Percentiles rank a stretch among this genome's conserved stretches.
Evolutionary conservation across 2,888 invertebrate genomes (phyloP).

Genomic region (Ectemnius lituratus): DNA sequence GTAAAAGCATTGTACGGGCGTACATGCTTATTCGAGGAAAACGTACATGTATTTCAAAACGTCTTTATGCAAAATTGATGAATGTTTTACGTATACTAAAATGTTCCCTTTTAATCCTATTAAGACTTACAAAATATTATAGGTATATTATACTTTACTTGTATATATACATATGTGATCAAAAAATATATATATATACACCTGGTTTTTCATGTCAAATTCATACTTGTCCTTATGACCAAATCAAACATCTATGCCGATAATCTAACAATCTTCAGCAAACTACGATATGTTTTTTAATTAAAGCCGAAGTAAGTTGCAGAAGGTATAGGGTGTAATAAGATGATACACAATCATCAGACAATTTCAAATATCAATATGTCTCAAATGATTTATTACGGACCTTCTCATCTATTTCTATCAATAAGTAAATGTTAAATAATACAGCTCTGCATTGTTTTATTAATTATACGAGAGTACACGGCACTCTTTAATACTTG

Average conservation of each 20-base stretch:
- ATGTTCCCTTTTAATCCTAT: slow-evolving; percentile 71
- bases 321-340: too few species aligned
- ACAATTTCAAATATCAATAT: too few species aligned
- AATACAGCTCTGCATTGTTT: too few species aligned
- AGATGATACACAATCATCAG: too few species aligned
- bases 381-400: too few species aligned
- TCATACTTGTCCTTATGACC: slow-evolving; percentile 37
- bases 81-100: slow-evolving; percentile 72
- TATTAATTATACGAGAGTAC: too few species aligned
- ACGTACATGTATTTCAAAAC: slow-evolving; percentile 63
- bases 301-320: too few species aligned
- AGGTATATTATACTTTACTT: slow-evolving; percentile 69
- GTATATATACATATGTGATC: slow-evolving; percentile 73
- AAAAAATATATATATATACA: slow-evolving; percentile 71
- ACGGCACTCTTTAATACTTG: too few species aligned
- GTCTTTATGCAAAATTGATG: slow-evolving; percentile 67
- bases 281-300: too few species aligned
- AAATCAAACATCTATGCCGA: too few species aligned
- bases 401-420: too few species aligned
- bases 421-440: too few species aligned
- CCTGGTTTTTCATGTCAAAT: slow-evolving; percentile 64
- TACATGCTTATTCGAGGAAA: slow-evolving; percentile 60
- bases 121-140: slow-evolving; percentile 72
- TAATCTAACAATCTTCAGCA: background rate
- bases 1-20: slow-evolving; percentile 49